Evolutionary conservation across 2,797 vertebrate genomes (phyloP).

Genomic region (Acridotheres tristis): DNA sequence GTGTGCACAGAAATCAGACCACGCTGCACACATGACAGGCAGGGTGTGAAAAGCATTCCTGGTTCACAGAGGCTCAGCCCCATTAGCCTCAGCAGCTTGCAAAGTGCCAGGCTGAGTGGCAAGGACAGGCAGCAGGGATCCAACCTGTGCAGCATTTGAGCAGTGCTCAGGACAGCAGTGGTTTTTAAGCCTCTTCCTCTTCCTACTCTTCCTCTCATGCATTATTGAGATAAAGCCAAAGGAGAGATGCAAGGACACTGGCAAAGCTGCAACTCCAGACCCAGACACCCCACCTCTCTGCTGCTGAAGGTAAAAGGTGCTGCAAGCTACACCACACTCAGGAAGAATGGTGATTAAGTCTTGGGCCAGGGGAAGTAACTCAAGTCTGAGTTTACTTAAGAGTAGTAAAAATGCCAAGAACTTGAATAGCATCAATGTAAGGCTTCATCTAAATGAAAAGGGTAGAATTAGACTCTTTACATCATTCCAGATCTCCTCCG

Average conservation of each 20-base stretch:
- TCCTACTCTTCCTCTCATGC: neutral
- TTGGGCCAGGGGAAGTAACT: neutral
- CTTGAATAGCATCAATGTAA: neutral
- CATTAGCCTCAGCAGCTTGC: neutral
- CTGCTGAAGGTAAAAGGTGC: neutral
- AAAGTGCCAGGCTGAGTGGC: neutral
- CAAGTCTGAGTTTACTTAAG: neutral
- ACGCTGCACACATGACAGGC: fast-evolving
- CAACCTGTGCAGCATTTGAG: neutral
- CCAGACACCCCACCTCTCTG: neutral
- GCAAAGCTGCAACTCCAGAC: neutral
- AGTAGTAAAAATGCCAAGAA: neutral
- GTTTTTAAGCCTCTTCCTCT: neutral
- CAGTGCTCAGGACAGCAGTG: neutral
- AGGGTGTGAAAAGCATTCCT: neutral
- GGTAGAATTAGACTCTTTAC: neutral
- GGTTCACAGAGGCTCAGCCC: neutral
- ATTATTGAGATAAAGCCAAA: neutral
- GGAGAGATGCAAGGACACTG: neutral
- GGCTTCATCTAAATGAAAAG: neutral
- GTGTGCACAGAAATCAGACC: neutral
- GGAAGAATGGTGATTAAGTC: neutral
- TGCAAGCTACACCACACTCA: neutral
- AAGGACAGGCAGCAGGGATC: neutral
- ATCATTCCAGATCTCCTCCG: neutral